These are phyloP conservation scores for Huso huso DNA, from an alignment of 2,797 vertebrate genomes.

Conservation along the genomic window DNA sequence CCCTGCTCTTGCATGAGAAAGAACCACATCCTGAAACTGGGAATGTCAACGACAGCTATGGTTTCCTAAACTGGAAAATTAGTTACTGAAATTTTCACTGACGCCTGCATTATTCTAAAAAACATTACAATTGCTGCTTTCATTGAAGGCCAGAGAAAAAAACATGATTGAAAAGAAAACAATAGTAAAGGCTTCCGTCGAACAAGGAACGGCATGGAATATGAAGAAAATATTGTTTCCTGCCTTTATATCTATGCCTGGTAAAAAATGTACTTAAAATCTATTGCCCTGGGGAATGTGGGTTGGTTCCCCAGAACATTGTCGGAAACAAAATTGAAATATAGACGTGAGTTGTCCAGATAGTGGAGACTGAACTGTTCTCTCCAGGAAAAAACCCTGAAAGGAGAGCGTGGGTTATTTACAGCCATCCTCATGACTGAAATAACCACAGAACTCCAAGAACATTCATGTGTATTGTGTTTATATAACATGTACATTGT, in stretches of 20 bases:
- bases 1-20: conserved; percentile 55
- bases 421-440: no score
- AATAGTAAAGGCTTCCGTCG: conserved; percentile 45
- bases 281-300: conserved; percentile 38
- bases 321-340: no score
- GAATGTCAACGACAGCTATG: conserved; percentile 48
- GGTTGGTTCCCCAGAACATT: conserved; percentile 37
- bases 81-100: conserved; percentile 73
- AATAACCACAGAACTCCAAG: no score
- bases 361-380: no score
- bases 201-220: conserved; percentile 46
- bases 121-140: conserved; percentile 67
- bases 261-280: conserved; percentile 46
- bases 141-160: conserved; percentile 52
- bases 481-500: no score
- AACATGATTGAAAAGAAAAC: conserved; percentile 45
- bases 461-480: no score
- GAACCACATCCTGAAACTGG: conserved; percentile 68
- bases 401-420: no score
- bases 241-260: conserved; percentile 56
- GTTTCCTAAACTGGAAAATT: conserved; percentile 67
- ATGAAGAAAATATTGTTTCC: conserved; percentile 33
- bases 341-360: no score
- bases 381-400: no score
- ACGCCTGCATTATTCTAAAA: conserved; percentile 54